Conservation (phyloP, 2,888 invertebrate genomes). For the Eupithecia subfuscata region DNA sequence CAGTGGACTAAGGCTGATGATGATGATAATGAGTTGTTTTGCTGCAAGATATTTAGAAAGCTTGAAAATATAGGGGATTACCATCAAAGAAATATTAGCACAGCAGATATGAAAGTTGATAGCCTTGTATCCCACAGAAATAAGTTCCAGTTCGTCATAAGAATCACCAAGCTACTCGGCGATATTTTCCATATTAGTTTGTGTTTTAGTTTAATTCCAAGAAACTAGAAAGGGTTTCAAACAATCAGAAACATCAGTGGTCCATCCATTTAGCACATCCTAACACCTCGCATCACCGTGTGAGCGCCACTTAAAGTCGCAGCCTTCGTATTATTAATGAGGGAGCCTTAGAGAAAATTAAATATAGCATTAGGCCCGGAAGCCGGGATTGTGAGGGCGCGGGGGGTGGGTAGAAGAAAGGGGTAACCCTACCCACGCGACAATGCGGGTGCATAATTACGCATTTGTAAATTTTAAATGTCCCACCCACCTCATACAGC, state of each 20-base stretch:
- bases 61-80: not conserved
- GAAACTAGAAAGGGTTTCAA: not conserved
- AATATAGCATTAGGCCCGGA: slow-evolving; percentile 84
- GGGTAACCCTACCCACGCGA: slow-evolving; percentile 77
- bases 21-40: no score
- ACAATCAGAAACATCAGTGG: not conserved
- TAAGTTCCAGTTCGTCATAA: not conserved
- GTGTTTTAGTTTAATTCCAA: not conserved
- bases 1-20: no score
- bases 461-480: slow-evolving; percentile 85
- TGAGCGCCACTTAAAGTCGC: slow-evolving; percentile 84
- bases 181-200: not conserved
- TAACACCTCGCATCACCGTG: slow-evolving; percentile 67
- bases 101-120: not conserved
- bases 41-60: not conserved
- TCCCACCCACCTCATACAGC: slow-evolving; percentile 79
- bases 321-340: slow-evolving; percentile 83
- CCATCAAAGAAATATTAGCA: not conserved
- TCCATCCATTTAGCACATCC: slow-evolving; percentile 62
- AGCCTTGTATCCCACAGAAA: not conserved
- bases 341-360: slow-evolving; percentile 84
- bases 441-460: slow-evolving; percentile 84
- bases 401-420: slow-evolving; percentile 56
- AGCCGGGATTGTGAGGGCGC: slow-evolving; percentile 71
- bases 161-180: not conserved